phyloP scores from a whole-genome alignment of 2,113 vertebrate genomes.

The Spizaetus ornatus region DNA sequence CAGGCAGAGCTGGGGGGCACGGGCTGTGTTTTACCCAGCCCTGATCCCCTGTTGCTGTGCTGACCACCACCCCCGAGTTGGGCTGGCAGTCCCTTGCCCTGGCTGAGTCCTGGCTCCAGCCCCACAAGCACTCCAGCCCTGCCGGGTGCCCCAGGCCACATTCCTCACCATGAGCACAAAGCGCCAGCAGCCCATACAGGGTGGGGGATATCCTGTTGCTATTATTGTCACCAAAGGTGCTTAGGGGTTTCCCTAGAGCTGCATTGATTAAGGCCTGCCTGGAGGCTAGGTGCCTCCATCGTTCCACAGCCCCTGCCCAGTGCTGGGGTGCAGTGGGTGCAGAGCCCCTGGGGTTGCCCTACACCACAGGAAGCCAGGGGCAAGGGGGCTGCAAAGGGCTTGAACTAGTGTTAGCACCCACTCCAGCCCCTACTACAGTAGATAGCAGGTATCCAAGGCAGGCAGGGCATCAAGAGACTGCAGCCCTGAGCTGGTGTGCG shows the following conservation, averaged over 20 bases:
- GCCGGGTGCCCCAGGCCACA: accelerated
- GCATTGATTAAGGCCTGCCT: accelerated
- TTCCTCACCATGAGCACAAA: not conserved
- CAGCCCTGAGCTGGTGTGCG: not conserved
- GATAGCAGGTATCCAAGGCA: not conserved
- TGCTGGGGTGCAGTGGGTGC: too few species aligned
- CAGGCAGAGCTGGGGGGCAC: not conserved
- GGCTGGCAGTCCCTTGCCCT: not conserved
- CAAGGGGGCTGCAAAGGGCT: not conserved
- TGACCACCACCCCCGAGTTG: accelerated
- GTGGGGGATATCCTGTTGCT: accelerated
- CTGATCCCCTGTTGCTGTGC: not conserved
- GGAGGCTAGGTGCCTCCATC: not conserved
- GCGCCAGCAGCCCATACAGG: not conserved
- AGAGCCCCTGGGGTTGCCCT: not conserved
- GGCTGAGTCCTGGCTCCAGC: not conserved
- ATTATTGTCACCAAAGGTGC: too few species aligned
- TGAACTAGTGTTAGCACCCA: not conserved
- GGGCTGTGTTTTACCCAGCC: not conserved
- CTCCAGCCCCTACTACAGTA: not conserved
- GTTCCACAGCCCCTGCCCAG: not conserved
- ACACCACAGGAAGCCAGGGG: accelerated
- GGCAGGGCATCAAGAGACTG: too few species aligned
- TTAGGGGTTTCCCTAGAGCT: too few species aligned
- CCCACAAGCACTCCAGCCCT: too few species aligned